phyloP scores from a whole-genome alignment of 2,888 invertebrate genomes.

The Camponotus fellah region DNA sequence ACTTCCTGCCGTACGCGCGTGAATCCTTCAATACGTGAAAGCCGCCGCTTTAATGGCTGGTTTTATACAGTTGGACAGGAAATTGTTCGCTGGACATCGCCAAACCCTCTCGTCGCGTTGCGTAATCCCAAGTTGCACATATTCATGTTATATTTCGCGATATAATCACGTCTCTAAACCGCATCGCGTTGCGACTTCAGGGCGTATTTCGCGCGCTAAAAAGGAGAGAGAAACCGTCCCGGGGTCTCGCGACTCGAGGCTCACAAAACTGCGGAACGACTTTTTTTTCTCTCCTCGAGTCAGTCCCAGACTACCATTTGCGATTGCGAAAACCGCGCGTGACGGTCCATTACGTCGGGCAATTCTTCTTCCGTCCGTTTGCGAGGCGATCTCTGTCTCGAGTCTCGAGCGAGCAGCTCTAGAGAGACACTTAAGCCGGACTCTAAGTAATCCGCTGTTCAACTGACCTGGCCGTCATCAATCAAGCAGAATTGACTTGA shows the following conservation, averaged over 20 bases:
- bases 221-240: constrained; percentile 62
- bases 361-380: constrained; percentile 48
- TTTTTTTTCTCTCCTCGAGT: constrained; percentile 52
- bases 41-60: constrained; percentile 17
- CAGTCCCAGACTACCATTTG: constrained; percentile 26
- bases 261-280: constrained; percentile 55
- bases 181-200: background rate
- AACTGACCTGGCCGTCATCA: constrained; percentile 9
- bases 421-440: constrained; percentile 13
- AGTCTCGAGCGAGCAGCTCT: background rate
- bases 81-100: constrained; percentile 66
- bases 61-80: constrained; percentile 63
- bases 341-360: constrained; percentile 47
- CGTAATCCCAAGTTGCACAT: constrained; percentile 61
- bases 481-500: constrained; percentile 11
- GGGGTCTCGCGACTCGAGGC: constrained; percentile 20
- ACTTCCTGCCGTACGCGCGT: constrained; percentile 37
- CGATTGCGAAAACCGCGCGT: constrained; percentile 61
- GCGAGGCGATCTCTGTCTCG: constrained; percentile 17
- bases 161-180: constrained; percentile 51
- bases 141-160: constrained; percentile 48
- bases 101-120: constrained; percentile 45
- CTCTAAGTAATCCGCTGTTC: constrained; percentile 34
- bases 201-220: constrained; percentile 25
- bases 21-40: constrained; percentile 51